Conservation (phyloP, 2,113 vertebrate genomes). For the Lepus americanus region DNA sequence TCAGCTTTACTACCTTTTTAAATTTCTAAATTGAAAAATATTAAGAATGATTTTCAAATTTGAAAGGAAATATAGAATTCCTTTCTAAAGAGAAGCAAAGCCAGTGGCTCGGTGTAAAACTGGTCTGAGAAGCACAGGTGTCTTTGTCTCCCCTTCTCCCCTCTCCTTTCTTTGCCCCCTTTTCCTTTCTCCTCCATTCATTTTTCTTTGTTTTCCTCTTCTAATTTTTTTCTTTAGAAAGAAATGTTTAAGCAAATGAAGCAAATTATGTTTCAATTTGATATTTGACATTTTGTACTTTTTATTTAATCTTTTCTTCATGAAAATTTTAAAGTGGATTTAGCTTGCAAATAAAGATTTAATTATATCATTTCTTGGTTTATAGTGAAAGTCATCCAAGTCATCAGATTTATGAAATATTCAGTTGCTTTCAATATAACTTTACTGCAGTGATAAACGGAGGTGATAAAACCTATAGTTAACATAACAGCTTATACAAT, state of each 20-base stretch:
- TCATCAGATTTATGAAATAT: not conserved
- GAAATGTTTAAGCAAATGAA: constrained; percentile 24
- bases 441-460: not conserved
- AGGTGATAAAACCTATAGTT: not conserved
- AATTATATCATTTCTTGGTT: not conserved
- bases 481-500: not conserved
- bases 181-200: not conserved
- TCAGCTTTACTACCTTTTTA: not conserved
- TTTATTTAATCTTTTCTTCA: not conserved
- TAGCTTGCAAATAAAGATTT: constrained; percentile 13
- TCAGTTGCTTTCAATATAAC: not conserved
- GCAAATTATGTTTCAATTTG: not conserved
- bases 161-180: rapidly evolving
- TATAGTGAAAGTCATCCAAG: not conserved
- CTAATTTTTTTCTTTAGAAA: not conserved
- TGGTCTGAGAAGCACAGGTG: not conserved
- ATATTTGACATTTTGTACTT: not conserved
- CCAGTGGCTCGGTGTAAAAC: not conserved
- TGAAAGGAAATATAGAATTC: not conserved
- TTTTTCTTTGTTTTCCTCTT: not conserved
- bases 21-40: not conserved
- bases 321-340: constrained; percentile 9
- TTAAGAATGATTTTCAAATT: not conserved
- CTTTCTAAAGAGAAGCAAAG: constrained; percentile 7
- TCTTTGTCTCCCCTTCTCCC: not conserved